Base-by-base conservation (phyloP, 1,140 invertebrate species). In the Paracyclopina nana region DNA sequence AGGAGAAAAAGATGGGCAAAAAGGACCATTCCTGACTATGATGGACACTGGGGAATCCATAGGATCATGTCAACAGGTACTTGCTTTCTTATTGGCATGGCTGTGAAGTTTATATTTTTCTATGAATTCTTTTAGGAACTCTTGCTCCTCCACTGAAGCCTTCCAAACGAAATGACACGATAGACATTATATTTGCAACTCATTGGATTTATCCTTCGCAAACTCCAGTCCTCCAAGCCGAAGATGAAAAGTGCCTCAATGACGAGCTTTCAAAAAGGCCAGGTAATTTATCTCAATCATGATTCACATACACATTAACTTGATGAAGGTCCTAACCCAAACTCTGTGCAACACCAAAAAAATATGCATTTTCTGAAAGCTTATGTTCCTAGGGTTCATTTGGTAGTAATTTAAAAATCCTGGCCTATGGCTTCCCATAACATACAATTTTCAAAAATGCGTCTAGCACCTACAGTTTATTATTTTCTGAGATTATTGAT, bases 141-240 rank as follows among this genome's bases (percentile, higher is more conserved):
- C 27, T 52, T 18, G 50, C 50, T 27, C 50, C 50, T 4, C 34
- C 50, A 3, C 16, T 52, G 22, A 24, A 43, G n/a, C n/a, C n/a
- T n/a, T n/a, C n/a, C n/a, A 18, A 22, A 11, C n/a, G 38, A 6
- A 45, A 52, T 45, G 50, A 52, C 22, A 52, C 14, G 11, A 52
- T 52, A 8, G 50, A 52, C 24, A 14, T 52, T n/a, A 26, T 52
- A 4, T 45, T 52, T 28, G 31, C 50, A 2, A 22, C 50, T 2
- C 34, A 46, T 22, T 52, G 50, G 50, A 40, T 52, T 11, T 52
- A 52, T 43, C 50, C 50, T 42, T 25, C 50, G 16, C 43, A 29
- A 45, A 25, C 34, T 1, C 31, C 31, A 2, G 40, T 52, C 18
- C 27, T 52, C 22, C 50, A 52, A 26, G 38, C 25, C 11, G 50